Conservation (phyloP, 1,140 invertebrate species). For the Papilio polytes region DNA sequence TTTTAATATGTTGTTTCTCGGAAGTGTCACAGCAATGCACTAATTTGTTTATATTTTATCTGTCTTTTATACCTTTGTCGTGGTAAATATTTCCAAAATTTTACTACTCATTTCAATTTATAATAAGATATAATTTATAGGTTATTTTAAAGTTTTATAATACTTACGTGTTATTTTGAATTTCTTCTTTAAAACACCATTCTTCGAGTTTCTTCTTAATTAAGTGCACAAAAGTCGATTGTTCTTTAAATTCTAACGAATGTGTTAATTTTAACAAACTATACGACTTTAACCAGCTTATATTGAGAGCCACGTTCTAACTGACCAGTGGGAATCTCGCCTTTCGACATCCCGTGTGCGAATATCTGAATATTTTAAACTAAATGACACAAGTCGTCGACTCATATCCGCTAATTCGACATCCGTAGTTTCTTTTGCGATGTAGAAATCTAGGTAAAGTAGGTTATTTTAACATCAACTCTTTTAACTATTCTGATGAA, state of each 20-base stretch:
- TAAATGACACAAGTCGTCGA: slow-evolving; percentile 24
- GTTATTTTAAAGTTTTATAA: background rate
- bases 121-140: background rate
- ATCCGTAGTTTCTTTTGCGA: slow-evolving; percentile 26
- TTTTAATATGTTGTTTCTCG: slow-evolving; percentile 49
- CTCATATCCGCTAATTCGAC: slow-evolving; percentile 8
- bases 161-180: background rate
- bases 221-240: background rate
- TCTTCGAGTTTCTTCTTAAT: background rate
- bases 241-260: background rate
- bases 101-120: background rate
- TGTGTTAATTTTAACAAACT: background rate
- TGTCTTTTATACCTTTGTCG: background rate
- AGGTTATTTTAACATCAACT: slow-evolving; percentile 12
- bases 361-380: slow-evolving; percentile 26
- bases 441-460: slow-evolving; percentile 10
- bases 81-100: background rate
- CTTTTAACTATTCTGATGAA: background rate
- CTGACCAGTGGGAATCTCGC: slow-evolving; percentile 11
- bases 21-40: slow-evolving; percentile 18
- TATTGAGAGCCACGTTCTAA: background rate
- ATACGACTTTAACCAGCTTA: background rate
- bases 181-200: background rate
- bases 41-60: slow-evolving; percentile 39
- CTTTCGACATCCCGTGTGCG: slow-evolving; percentile 23